A percentile compares a stretch with the other conserved stretches of the same genome.
Evolutionary conservation across 2,888 invertebrate species (phyloP).

Genomic region (Belgica antarctica): DNA sequence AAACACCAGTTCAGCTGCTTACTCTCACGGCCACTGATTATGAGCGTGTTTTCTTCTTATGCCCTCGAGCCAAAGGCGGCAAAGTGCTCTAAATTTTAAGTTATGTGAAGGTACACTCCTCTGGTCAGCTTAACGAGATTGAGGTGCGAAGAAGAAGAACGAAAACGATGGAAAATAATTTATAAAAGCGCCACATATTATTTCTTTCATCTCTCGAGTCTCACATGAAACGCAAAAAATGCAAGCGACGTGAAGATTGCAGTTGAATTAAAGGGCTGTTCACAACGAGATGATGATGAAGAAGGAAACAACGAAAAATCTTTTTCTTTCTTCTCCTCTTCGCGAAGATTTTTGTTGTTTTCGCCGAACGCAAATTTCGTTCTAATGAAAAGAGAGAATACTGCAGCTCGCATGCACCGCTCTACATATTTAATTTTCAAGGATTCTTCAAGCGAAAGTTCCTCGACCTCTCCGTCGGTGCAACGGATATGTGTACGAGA

Average conservation of each 20-base stretch:
- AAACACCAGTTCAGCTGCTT: too few species aligned
- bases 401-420: constrained; percentile 2
- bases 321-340: not conserved
- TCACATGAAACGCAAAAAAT: constrained; percentile 4
- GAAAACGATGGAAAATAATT: constrained; percentile 19
- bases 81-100: constrained; percentile 39
- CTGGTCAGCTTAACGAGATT: constrained; percentile 36
- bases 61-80: constrained; percentile 41
- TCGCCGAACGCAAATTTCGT: not conserved
- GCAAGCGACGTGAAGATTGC: constrained; percentile 27
- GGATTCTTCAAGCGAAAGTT: constrained; percentile 26
- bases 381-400: constrained; percentile 2
- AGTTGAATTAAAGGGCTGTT: constrained; percentile 23
- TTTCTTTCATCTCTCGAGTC: constrained; percentile 11
- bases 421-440: constrained; percentile 30
- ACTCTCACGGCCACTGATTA: too few species aligned
- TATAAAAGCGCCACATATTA: constrained; percentile 37
- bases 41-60: constrained; percentile 31
- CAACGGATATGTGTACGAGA: not conserved
- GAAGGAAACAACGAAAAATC: constrained; percentile 1
- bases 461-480: constrained; percentile 18
- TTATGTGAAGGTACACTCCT: constrained; percentile 14
- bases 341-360: constrained; percentile 4
- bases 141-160: constrained; percentile 16
- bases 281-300: too few species aligned